phyloP scores from a whole-genome alignment of 2,113 vertebrate species.

The Neolamprologus caudopunctatus region DNA sequence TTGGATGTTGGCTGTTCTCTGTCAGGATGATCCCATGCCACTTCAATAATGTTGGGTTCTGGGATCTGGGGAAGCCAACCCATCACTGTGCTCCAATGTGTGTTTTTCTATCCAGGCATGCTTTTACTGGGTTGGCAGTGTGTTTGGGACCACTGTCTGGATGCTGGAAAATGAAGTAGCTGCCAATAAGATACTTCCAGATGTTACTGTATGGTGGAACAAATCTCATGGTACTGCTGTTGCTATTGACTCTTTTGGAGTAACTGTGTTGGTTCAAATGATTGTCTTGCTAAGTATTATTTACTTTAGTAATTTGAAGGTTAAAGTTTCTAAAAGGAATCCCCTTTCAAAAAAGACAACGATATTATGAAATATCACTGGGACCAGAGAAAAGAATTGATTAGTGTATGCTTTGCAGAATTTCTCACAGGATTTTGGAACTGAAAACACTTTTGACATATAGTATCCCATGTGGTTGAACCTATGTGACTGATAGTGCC shows the following conservation, averaged over 20 bases:
- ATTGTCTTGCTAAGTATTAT: background rate
- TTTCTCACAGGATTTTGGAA: background rate
- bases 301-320: background rate
- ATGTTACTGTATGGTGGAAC: background rate
- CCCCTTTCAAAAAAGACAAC: background rate
- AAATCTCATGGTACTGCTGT: background rate
- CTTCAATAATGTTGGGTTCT: background rate
- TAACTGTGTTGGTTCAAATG: background rate
- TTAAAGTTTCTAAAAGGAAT: background rate
- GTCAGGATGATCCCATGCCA: background rate
- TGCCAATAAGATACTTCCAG: background rate
- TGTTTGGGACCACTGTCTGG: background rate
- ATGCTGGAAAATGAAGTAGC: background rate
- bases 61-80: background rate
- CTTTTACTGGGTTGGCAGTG: background rate
- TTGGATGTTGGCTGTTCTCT: background rate
- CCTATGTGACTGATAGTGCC: background rate
- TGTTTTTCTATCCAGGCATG: background rate
- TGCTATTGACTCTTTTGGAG: background rate
- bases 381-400: background rate
- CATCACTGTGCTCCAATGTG: background rate
- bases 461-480: background rate
- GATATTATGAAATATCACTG: background rate
- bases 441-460: background rate
- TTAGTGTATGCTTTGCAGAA: background rate